A percentile compares a stretch with the other conserved stretches of the same genome.
Conservation (phyloP, 2,797 vertebrate genomes). For the Poecilia picta region DNA sequence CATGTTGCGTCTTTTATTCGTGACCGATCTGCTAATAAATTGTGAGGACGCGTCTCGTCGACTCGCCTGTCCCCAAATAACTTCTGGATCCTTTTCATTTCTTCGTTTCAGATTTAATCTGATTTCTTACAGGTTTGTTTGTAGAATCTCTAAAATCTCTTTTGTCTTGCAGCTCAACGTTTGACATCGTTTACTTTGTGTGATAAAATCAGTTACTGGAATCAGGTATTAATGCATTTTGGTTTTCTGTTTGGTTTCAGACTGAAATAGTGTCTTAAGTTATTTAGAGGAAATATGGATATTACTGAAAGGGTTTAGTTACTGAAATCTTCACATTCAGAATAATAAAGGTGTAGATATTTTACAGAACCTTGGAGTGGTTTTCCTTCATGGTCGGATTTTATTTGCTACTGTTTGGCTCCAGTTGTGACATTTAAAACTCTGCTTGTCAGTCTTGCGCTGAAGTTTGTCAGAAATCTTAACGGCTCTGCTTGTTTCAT, state of each 20-base stretch:
- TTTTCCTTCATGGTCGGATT: slow-evolving; percentile 39
- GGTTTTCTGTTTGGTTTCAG: neutral
- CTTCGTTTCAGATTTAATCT: slow-evolving; percentile 23
- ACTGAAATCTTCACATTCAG: slow-evolving; percentile 37
- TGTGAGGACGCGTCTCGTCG: slow-evolving; percentile 69
- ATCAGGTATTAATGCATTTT: neutral
- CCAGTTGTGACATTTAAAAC: neutral
- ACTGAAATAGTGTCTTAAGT: neutral
- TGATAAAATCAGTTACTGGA: neutral
- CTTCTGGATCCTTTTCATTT: slow-evolving; percentile 50
- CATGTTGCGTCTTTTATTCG: slow-evolving; percentile 55
- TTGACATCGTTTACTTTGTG: neutral
- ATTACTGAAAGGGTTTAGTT: neutral
- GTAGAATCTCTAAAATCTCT: slow-evolving; percentile 6
- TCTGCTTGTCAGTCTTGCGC: slow-evolving; percentile 27
- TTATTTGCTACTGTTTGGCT: neutral
- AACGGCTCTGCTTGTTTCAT: slow-evolving; percentile 58
- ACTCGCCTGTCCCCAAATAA: slow-evolving; percentile 63
- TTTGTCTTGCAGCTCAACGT: slow-evolving; percentile 47
- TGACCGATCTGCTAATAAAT: slow-evolving; percentile 82
- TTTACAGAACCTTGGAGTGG: slow-evolving; percentile 56
- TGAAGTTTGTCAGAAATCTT: slow-evolving; percentile 50
- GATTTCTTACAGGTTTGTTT: neutral
- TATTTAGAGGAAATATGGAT: neutral
- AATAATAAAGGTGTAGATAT: slow-evolving; percentile 61